These are phyloP conservation scores for Agrilus cyanescens DNA, from an alignment of 2,888 invertebrate genomes.

Conservation along the genomic window DNA sequence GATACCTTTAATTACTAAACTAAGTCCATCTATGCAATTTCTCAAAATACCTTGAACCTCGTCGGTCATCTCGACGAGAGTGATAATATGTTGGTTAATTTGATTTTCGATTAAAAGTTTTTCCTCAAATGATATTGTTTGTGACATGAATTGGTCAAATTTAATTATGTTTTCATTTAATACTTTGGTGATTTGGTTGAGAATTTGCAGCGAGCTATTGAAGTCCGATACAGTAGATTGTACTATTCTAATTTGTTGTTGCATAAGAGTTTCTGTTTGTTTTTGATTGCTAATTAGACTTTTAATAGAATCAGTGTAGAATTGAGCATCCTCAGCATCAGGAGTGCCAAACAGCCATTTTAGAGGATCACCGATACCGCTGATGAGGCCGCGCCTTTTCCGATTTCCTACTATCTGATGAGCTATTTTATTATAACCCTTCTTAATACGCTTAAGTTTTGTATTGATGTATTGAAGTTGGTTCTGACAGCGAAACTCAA, in stretches of 20 bases:
- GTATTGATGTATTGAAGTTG: neutral
- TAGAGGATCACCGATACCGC: too few species aligned
- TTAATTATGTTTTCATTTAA: neutral
- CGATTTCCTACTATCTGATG: neutral
- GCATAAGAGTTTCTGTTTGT: slow-evolving; percentile 13
- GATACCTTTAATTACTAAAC: neutral
- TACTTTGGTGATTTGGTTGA: slow-evolving; percentile 8
- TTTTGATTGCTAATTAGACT: slow-evolving; percentile 11
- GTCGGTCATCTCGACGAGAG: neutral
- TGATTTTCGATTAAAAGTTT: neutral
- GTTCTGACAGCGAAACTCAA: neutral
- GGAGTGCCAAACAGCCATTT: slow-evolving; percentile 14
- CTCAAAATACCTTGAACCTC: neutral
- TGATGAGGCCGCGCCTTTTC: slow-evolving; percentile 2
- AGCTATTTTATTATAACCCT: neutral
- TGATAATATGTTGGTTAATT: neutral
- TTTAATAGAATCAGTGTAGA: slow-evolving; percentile 12
- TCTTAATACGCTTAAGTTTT: neutral
- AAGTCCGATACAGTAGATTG: slow-evolving; percentile 16
- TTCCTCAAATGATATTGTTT: neutral
- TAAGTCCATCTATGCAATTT: neutral
- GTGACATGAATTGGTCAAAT: neutral
- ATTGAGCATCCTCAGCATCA: slow-evolving; percentile 16
- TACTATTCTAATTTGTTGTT: slow-evolving; percentile 17
- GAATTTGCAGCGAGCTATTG: slow-evolving; percentile 12